A percentile compares a stretch with the other conserved stretches of the same genome.
Conservation (phyloP, 2,797 vertebrate species). For the Gallinago solitaria region DNA sequence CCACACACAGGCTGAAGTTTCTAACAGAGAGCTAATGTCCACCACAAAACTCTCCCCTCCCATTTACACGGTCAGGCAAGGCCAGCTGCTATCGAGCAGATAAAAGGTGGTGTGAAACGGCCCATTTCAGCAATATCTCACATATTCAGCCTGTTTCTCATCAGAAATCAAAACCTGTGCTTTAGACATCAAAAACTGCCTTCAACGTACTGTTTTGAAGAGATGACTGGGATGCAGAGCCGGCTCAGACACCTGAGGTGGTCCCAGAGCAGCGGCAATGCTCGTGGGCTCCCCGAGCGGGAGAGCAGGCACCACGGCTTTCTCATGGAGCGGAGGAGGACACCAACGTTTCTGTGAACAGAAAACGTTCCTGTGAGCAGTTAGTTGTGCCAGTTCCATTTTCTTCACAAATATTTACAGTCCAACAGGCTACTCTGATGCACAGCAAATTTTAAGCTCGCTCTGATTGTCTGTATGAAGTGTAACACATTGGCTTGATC, state of each 20-base stretch:
- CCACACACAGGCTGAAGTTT: not conserved
- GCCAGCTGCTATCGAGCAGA: not conserved
- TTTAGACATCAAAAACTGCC: not conserved
- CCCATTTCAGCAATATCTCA: not conserved
- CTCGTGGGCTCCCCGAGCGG: fast-evolving
- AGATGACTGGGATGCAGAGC: too few relatives aligned
- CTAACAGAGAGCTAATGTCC: not conserved
- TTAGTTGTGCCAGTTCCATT: not conserved
- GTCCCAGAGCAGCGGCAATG: fast-evolving
- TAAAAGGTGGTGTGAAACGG: not conserved
- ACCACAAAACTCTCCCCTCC: not conserved
- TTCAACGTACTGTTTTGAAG: not conserved
- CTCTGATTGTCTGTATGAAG: not conserved
- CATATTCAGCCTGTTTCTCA: not conserved
- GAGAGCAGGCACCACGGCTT: not conserved
- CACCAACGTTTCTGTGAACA: not conserved
- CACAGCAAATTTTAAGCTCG: not conserved
- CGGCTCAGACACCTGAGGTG: fast-evolving
- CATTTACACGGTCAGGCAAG: not conserved
- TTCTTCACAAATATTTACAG: fast-evolving
- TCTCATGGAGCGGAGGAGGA: not conserved
- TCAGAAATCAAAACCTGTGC: not conserved
- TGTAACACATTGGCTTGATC: not conserved
- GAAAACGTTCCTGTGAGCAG: not conserved
- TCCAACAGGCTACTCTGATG: not conserved